A percentile compares a stretch with the other conserved stretches of the same genome.
Evolutionary conservation across 2,888 invertebrate genomes (phyloP).

Genomic region (Dorcus hopei): DNA sequence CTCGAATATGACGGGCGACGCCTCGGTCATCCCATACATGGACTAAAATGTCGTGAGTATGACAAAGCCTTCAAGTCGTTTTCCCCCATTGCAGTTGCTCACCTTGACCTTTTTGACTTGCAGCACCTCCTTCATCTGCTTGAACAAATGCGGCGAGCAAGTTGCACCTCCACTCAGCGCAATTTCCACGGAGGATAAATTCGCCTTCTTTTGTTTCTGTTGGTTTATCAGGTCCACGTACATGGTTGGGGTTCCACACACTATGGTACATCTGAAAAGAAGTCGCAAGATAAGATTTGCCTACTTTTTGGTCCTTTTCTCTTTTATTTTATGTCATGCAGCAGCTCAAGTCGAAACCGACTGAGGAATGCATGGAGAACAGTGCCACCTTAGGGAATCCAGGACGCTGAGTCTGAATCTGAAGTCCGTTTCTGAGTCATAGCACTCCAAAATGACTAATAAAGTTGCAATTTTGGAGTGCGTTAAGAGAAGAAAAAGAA

Average conservation of each 20-base stretch:
- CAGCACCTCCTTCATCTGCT: conserved; percentile 51
- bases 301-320: too few relatives aligned
- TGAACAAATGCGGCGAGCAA: conserved; percentile 61
- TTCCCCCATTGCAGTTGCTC: conserved; percentile 15
- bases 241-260: conserved; percentile 85
- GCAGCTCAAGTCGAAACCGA: too few relatives aligned
- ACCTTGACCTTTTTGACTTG: conserved; percentile 54
- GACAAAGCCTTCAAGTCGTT: too few relatives aligned
- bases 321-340: too few relatives aligned
- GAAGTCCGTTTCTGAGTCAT: too few relatives aligned
- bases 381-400: too few relatives aligned
- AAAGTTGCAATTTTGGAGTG: too few relatives aligned
- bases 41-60: conserved; percentile 44
- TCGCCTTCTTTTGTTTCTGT: conserved; percentile 50
- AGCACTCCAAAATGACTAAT: too few relatives aligned
- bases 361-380: too few relatives aligned
- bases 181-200: conserved; percentile 49
- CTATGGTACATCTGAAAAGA: conserved; percentile 60
- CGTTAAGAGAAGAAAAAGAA: too few relatives aligned
- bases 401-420: too few relatives aligned
- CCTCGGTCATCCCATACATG: conserved; percentile 61
- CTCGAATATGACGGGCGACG: conserved; percentile 55
- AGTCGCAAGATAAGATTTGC: neutral
- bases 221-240: conserved; percentile 69
- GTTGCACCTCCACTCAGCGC: conserved; percentile 72